Evolutionary conservation across 2,888 invertebrate genomes (phyloP).

Genomic region (Hirudinaria manillensis): DNA sequence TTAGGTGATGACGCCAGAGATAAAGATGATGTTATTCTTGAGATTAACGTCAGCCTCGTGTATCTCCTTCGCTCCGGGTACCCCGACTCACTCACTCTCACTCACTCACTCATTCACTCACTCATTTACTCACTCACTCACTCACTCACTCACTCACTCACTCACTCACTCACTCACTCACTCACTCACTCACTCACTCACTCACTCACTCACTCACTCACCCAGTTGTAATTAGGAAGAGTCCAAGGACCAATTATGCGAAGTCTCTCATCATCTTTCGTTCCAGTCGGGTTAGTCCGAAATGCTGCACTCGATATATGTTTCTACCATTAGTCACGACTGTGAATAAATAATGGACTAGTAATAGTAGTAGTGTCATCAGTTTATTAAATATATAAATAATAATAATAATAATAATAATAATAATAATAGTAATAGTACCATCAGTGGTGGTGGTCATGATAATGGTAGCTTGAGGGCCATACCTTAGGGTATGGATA

Average conservation of each 20-base stretch:
- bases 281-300: neutral
- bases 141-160: slow-evolving; percentile 32
- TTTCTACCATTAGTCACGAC: neutral
- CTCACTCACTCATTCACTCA: neutral
- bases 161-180: slow-evolving; percentile 29
- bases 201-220: too few species aligned
- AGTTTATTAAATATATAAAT: too few species aligned
- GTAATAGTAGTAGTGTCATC: too few species aligned
- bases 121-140: slow-evolving; percentile 19
- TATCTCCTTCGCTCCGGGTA: neutral
- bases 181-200: neutral
- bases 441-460: too few species aligned
- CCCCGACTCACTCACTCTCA: slow-evolving; percentile 2
- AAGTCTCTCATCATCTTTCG: neutral
- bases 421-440: too few species aligned
- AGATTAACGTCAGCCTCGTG: too few species aligned
- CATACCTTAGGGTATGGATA: too few species aligned
- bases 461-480: too few species aligned
- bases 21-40: too few species aligned
- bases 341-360: too few species aligned
- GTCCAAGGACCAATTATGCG: neutral
- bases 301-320: slow-evolving; percentile 19
- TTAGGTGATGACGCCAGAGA: too few species aligned
- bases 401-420: too few species aligned
- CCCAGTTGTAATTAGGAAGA: neutral